Evolutionary conservation across 2,113 vertebrate species (phyloP).

Genomic region (Psilopogon haemacephalus): DNA sequence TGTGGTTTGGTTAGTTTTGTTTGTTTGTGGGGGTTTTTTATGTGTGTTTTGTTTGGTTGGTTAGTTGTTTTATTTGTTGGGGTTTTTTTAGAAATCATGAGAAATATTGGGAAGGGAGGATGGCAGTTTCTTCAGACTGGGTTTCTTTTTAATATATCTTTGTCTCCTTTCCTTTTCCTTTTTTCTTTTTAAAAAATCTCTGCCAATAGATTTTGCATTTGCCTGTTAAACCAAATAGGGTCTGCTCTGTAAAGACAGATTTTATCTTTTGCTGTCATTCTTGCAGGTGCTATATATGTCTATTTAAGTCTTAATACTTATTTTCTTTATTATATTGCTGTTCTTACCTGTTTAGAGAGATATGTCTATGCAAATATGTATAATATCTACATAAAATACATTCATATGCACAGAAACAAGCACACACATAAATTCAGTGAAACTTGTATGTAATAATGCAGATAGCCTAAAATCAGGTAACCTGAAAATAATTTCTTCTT

Average conservation of each 20-base stretch:
- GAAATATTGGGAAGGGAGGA: background rate
- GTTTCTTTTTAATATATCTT: background rate
- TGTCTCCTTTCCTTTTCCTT: background rate
- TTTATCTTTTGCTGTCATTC: background rate
- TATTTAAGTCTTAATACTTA: background rate
- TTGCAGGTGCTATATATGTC: background rate
- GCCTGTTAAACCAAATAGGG: background rate
- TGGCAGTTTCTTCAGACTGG: background rate
- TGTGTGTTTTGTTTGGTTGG: background rate
- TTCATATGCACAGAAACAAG: background rate
- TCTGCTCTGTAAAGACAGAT: background rate
- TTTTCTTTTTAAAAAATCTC: background rate
- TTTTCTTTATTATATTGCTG: background rate
- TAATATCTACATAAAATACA: background rate
- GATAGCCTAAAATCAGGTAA: background rate
- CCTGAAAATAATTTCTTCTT: background rate
- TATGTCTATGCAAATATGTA: background rate
- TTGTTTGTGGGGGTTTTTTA: background rate
- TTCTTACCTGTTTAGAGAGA: background rate
- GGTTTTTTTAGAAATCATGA: background rate
- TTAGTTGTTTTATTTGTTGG: background rate
- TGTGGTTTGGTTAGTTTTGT: background rate
- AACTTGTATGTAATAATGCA: background rate
- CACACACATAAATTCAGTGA: background rate
- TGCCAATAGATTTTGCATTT: background rate